Percentiles rank a stretch among this genome's conserved stretches.
Conservation (phyloP, 2,113 vertebrate genomes). For the Phocoena phocoena region DNA sequence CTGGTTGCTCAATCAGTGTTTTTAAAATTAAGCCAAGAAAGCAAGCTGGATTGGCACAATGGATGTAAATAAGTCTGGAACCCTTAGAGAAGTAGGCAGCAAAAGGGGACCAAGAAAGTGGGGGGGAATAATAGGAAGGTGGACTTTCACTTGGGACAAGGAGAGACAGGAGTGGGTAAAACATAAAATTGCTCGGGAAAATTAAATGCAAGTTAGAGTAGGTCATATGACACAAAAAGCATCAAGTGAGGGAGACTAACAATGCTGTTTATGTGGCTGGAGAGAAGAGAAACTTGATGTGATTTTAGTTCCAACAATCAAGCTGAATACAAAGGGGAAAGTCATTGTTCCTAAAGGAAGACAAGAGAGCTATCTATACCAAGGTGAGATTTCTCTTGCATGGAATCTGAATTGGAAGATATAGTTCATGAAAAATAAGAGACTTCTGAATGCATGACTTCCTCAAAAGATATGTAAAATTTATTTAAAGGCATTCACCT, state of each 20-base stretch:
- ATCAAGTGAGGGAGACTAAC: neutral
- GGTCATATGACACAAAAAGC: neutral
- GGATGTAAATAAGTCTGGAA: neutral
- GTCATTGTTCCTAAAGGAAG: neutral
- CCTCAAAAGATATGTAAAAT: neutral
- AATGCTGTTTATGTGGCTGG: neutral
- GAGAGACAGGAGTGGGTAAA: neutral
- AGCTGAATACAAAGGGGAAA: neutral
- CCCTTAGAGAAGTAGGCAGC: neutral
- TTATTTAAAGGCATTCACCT: neutral
- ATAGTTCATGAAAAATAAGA: constrained; percentile 12
- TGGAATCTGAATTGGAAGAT: neutral
- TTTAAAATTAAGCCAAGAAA: neutral
- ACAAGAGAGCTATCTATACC: neutral
- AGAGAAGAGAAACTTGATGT: neutral
- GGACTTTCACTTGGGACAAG: neutral
- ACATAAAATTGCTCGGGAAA: neutral
- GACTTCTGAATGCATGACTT: neutral
- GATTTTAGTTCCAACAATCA: neutral
- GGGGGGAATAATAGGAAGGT: neutral
- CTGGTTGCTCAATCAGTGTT: neutral
- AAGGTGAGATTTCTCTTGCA: neutral
- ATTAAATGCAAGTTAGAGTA: neutral
- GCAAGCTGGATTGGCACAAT: neutral
- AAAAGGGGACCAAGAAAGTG: neutral